phyloP scores from a whole-genome alignment of 2,113 vertebrate genomes.

The Paramormyrops kingsleyae region DNA sequence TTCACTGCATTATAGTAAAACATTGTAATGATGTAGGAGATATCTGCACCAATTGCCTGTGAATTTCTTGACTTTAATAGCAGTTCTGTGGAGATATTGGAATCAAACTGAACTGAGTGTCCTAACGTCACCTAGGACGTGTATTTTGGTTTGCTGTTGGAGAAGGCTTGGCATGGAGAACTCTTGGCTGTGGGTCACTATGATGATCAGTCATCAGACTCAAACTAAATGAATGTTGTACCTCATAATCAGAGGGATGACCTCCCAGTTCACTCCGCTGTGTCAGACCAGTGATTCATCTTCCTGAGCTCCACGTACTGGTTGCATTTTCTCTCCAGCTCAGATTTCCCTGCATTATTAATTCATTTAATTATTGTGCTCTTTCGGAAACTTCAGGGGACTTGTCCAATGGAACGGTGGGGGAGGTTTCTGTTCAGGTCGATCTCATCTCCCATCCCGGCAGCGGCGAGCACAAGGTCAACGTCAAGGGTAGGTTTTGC shows the following conservation, averaged over 20 bases:
- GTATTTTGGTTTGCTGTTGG: neutral
- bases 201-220: neutral
- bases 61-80: neutral
- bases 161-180: neutral
- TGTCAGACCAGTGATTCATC: neutral
- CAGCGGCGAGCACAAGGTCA: slow-evolving; percentile 93
- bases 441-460: slow-evolving; percentile 83
- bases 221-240: neutral
- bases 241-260: neutral
- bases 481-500: slow-evolving; percentile 76
- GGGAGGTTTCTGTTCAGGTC: slow-evolving; percentile 88
- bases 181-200: neutral
- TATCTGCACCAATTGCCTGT: neutral
- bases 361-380: slow-evolving; percentile 18
- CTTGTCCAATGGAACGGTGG: slow-evolving; percentile 73
- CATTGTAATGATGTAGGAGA: neutral
- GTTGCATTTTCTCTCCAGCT: neutral
- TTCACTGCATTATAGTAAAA: neutral
- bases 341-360: neutral
- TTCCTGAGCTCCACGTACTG: neutral
- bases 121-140: neutral
- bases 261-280: neutral
- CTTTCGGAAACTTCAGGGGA: slow-evolving; percentile 49
- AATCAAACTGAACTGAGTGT: neutral
- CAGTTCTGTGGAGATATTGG: neutral